Evolutionary conservation across 2,797 vertebrate genomes (phyloP).

Genomic region (Hirundo rustica): DNA sequence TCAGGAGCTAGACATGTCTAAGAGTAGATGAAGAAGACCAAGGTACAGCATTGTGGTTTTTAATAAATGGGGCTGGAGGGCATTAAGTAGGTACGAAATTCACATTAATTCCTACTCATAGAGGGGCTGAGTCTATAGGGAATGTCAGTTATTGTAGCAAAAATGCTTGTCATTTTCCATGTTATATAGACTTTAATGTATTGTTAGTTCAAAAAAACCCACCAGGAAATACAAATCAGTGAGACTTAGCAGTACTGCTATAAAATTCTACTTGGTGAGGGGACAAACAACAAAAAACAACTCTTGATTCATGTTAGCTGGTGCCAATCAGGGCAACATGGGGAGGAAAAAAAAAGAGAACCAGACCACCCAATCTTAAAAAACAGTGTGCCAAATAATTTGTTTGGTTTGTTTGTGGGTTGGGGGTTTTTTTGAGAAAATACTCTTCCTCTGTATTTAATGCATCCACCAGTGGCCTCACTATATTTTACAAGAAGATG

Average conservation of each 20-base stretch:
- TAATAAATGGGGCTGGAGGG: background rate
- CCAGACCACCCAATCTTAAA: background rate
- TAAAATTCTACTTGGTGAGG: background rate
- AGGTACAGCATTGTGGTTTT: background rate
- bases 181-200: background rate
- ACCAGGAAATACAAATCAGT: background rate
- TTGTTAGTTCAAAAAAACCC: background rate
- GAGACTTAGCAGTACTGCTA: background rate
- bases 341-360: accelerated
- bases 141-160: background rate
- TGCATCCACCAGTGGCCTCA: background rate
- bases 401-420: background rate
- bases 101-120: background rate
- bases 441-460: background rate
- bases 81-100: background rate
- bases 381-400: background rate
- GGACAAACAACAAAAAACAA: accelerated
- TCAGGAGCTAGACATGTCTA: background rate
- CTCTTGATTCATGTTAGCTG: background rate
- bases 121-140: background rate
- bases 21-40: background rate
- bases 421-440: background rate
- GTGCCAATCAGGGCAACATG: background rate
- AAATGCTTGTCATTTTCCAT: background rate
- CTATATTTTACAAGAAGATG: background rate